Percentiles rank a stretch among this genome's conserved stretches.
These are phyloP conservation scores for Micrasema minimum DNA, from an alignment of 1,140 invertebrate genomes.

Conservation along the genomic window DNA sequence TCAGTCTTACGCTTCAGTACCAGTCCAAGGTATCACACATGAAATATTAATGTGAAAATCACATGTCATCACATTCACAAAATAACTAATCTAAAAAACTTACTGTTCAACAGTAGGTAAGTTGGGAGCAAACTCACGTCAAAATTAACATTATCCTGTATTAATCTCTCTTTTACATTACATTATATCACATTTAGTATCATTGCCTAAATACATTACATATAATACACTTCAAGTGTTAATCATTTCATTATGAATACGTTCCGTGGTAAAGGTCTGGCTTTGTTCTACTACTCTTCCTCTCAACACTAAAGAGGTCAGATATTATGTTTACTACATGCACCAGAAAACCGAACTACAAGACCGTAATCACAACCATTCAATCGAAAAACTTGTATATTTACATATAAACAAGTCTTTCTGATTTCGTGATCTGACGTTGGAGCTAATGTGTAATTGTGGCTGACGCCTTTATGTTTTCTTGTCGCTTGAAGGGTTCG, in stretches of 20 bases:
- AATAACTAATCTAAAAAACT: no score
- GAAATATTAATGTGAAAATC: no score
- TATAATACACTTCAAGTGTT: slow-evolving; percentile 34
- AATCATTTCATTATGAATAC: slow-evolving; percentile 30
- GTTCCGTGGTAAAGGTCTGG: slow-evolving; percentile 8
- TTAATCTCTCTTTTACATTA: no score
- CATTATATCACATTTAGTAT: slow-evolving; percentile 14
- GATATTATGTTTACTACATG: slow-evolving; percentile 20
- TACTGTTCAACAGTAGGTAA: no score
- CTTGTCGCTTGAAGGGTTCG: slow-evolving; percentile 26
- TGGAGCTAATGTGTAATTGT: slow-evolving; percentile 1
- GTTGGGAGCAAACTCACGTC: no score
- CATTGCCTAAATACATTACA: slow-evolving; percentile 31
- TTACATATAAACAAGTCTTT: neutral
- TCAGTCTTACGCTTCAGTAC: no score
- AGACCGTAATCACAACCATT: no score
- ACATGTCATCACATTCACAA: no score
- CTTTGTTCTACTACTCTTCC: slow-evolving; percentile 9
- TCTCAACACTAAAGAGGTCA: slow-evolving; percentile 34
- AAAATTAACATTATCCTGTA: no score
- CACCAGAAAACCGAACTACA: neutral
- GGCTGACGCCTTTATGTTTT: neutral
- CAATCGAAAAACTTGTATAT: neutral
- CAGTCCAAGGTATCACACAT: no score
- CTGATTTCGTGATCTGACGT: neutral